These are phyloP conservation scores for Cardiocondyla obscurior DNA, from an alignment of 1,140 invertebrate genomes.

Conservation along the genomic window DNA sequence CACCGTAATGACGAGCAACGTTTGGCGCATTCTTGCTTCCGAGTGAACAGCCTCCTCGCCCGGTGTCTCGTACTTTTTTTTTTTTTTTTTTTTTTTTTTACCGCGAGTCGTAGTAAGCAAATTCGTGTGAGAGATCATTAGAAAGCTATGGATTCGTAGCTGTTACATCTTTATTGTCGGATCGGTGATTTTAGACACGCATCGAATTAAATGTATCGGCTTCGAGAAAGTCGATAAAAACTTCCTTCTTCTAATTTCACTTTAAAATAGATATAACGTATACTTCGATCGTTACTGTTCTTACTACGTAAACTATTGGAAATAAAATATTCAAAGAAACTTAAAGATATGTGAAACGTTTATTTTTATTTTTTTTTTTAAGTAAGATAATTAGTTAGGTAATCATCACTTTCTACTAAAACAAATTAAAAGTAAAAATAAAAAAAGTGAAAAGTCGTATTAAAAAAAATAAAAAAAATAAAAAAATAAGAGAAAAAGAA, in stretches of 20 bases:
- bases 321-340: not conserved
- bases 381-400: not conserved
- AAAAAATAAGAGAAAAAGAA: not conserved
- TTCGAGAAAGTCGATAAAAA: constrained; percentile 40
- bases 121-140: constrained; percentile 16
- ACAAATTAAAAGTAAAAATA: not conserved
- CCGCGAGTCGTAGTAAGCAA: constrained; percentile 4
- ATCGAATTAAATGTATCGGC: constrained; percentile 28
- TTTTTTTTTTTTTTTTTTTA: no score
- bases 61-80: not conserved
- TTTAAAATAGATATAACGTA: not conserved
- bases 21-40: not conserved
- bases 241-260: not conserved
- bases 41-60: not conserved
- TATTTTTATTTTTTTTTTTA: not conserved
- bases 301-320: not conserved
- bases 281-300: not conserved
- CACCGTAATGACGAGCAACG: constrained; percentile 16
- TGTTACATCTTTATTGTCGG: constrained; percentile 3
- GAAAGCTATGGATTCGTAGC: constrained; percentile 15
- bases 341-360: not conserved
- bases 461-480: not conserved
- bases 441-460: not conserved
- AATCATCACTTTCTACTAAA: not conserved
- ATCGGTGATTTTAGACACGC: constrained; percentile 36